A percentile compares a stretch with the other conserved stretches of the same genome.
phyloP scores from a whole-genome alignment of 2,888 invertebrate genomes.

The Stegana nigrithorax region DNA sequence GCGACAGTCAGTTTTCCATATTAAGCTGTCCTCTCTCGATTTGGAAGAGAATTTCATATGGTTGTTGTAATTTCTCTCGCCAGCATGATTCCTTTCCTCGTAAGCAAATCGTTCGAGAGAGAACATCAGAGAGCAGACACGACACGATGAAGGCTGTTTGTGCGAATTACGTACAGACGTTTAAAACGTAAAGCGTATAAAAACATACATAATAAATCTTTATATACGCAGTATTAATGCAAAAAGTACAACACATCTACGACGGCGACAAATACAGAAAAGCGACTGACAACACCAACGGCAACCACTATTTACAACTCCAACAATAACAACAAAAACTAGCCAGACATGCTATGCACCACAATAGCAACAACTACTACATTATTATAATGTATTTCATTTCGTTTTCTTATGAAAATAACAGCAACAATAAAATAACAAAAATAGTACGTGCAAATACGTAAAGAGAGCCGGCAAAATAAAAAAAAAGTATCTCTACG shows the following conservation, averaged over 20 bases:
- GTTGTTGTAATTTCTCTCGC: no score
- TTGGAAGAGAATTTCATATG: no score
- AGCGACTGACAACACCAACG: conserved; percentile 28
- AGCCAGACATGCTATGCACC: conserved; percentile 39
- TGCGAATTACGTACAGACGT: conserved; percentile 52
- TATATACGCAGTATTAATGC: not conserved
- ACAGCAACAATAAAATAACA: not conserved
- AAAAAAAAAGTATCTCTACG: no score
- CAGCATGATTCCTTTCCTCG: no score
- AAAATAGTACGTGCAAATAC: no score
- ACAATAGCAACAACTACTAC: conserved; percentile 28
- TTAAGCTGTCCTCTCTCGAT: no score
- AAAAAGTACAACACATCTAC: not conserved
- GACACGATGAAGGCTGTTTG: conserved; percentile 24
- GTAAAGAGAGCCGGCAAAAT: no score
- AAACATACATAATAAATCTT: conserved; percentile 39
- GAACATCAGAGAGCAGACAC: not conserved
- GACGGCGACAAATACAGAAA: conserved; percentile 46
- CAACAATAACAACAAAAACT: conserved; percentile 11
- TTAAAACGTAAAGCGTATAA: conserved; percentile 55
- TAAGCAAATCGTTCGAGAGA: no score
- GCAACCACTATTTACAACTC: not conserved
- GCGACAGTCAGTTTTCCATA: no score
- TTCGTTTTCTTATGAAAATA: not conserved
- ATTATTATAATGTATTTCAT: no score